phyloP scores from a whole-genome alignment of 1,140 invertebrate genomes.

The Cecropterus lyciades region DNA sequence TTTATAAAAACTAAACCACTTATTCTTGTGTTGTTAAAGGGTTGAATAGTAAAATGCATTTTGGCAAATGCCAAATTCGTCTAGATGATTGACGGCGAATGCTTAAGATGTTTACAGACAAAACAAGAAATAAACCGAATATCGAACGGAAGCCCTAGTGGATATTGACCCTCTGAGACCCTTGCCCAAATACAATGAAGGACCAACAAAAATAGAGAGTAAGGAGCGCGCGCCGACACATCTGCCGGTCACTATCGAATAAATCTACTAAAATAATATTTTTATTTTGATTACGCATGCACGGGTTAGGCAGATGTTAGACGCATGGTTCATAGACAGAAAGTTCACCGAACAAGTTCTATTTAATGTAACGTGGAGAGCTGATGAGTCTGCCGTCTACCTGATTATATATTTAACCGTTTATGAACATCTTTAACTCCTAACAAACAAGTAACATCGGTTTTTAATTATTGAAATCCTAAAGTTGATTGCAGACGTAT shows the following conservation, averaged over 20 bases:
- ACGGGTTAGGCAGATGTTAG: conserved; percentile 80
- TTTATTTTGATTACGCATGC: conserved; percentile 82
- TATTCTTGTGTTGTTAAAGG: conserved; percentile 1
- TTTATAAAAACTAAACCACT: conserved; percentile 1
- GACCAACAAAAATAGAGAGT: conserved; percentile 76
- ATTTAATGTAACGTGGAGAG: too few species aligned
- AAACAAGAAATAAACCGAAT: conserved; percentile 69
- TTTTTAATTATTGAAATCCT: too few species aligned
- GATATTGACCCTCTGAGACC: conserved; percentile 76
- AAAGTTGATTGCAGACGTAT: too few species aligned
- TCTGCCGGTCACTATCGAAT: conserved; percentile 81
- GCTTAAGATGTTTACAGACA: conserved; percentile 73
- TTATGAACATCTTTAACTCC: too few species aligned
- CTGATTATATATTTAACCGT: too few species aligned
- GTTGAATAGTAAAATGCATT: conserved; percentile 38
- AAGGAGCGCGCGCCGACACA: conserved; percentile 67
- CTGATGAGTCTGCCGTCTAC: too few species aligned
- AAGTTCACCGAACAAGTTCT: conserved; percentile 39
- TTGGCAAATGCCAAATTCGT: conserved; percentile 59
- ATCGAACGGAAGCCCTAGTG: conserved; percentile 72
- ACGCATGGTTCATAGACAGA: conserved; percentile 48
- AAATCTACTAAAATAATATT: conserved; percentile 84
- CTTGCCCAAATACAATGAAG: conserved; percentile 74
- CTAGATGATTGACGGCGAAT: conserved; percentile 58
- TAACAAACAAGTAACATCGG: too few species aligned